Conservation (phyloP, 2,797 vertebrate genomes). For the Gallinago stenura region DNA sequence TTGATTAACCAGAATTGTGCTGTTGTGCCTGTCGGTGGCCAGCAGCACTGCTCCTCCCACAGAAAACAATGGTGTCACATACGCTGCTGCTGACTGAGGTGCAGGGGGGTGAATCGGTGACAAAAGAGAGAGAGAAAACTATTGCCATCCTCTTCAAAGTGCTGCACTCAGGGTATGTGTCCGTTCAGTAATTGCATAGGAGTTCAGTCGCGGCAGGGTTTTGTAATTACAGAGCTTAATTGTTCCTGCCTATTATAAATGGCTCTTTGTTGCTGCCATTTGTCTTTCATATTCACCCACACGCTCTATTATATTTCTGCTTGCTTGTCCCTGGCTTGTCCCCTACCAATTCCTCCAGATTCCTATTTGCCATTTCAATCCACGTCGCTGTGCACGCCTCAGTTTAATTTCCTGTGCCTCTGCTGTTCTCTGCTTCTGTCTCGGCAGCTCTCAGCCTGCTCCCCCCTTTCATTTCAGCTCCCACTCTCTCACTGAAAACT, state of each 20-base stretch:
- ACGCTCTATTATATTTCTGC: not conserved
- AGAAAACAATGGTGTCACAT: not conserved
- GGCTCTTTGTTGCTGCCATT: conserved; percentile 41
- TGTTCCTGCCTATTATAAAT: not conserved
- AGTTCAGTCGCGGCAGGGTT: not conserved
- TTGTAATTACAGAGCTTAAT: conserved; percentile 40
- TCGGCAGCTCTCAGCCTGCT: conserved; percentile 35
- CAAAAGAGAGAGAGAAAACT: not conserved
- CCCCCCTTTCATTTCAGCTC: conserved; percentile 50
- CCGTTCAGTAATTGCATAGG: not conserved
- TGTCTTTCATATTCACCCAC: conserved; percentile 52
- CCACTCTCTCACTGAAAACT: conserved; percentile 5
- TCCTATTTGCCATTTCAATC: conserved; percentile 27
- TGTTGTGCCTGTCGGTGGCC: not conserved
- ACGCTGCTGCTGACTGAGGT: not conserved
- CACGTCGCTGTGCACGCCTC: not conserved
- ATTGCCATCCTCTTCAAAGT: not conserved
- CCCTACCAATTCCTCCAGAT: not conserved
- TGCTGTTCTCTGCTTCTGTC: conserved; percentile 6
- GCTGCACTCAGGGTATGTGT: not conserved
- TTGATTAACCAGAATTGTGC: not conserved
- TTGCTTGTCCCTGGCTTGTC: not conserved
- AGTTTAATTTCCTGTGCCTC: conserved; percentile 3
- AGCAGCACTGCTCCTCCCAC: rapidly evolving
- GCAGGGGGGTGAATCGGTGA: not conserved